These are phyloP conservation scores for Laticauda laticaudata DNA, from an alignment of 2,113 vertebrate genomes.

Conservation along the genomic window DNA sequence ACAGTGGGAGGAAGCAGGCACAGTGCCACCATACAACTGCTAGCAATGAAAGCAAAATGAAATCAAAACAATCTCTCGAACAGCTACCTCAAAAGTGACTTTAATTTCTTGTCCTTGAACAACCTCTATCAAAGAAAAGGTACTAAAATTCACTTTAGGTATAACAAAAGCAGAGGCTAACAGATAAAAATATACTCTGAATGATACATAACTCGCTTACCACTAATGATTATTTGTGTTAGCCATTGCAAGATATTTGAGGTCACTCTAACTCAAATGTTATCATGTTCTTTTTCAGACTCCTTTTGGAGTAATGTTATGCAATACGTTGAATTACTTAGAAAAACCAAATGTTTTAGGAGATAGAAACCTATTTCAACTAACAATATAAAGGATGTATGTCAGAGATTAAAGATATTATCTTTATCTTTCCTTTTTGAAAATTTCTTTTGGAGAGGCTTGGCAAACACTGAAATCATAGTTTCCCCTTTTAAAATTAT, in stretches of 20 bases:
- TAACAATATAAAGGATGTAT: background rate
- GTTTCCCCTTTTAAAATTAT: background rate
- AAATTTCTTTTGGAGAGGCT: background rate
- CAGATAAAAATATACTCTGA: background rate
- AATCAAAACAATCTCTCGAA: conserved; percentile 7
- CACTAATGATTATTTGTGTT: background rate
- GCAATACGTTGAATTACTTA: background rate
- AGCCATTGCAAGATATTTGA: background rate
- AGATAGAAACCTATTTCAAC: background rate
- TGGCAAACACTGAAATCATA: background rate
- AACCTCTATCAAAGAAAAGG: conserved; percentile 20
- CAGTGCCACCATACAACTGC: background rate
- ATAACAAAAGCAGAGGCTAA: background rate
- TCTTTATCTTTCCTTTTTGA: background rate
- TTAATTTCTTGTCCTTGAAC: background rate
- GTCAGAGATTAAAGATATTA: too few species aligned
- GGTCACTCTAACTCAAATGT: background rate
- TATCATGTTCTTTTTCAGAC: background rate
- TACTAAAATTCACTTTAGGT: background rate
- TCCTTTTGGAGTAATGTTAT: background rate
- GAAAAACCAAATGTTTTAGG: background rate
- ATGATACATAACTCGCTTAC: background rate
- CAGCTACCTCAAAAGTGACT: background rate
- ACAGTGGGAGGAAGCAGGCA: conserved; percentile 1
- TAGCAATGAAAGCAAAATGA: conserved; percentile 20